Evolutionary conservation across 2,797 vertebrate genomes (phyloP), one percentile per base, ranked within the genome.

Genomic region (Lepidocolaptes lacrymiger): DNA sequence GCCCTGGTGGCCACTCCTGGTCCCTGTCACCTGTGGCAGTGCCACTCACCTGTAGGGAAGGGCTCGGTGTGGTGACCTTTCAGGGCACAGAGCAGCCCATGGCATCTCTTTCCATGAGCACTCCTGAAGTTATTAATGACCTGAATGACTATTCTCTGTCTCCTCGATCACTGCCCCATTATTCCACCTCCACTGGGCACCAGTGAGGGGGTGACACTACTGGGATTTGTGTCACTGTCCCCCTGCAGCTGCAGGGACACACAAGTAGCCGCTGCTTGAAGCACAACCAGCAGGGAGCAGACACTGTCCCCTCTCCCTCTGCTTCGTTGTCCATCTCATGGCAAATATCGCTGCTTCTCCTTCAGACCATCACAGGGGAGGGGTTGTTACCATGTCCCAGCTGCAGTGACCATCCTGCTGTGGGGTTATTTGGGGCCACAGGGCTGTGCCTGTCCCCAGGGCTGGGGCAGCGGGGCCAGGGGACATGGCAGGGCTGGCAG

Each of bases 391-490:
- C 7, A 1, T 2, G 46, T 59, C 67, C 62, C 56, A n/a, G 46
- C 83, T 24, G 83, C 12, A 0, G 20, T 2, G 5, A 56, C 58
- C 2, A 1, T 12, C 37, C 68, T 0, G 0, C 0, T 3, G 32
- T 0, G 1, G 67, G 85, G 85, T 18, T 4, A 0, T 41, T 3
- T 44, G 44, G 44, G 44, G 43, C 10, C 34, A 1, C 1, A 1
- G 82, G 80, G 32, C 68, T 62, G 34, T 78, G 79, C 41, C 59
- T 0, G 1, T 28, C 55, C 82, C 46, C 1, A 28, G 1, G 36
- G 46, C 22, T 48, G 46, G 46, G 23, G 23, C 46, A 48, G 20
- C 3, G 4, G 37, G 59, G 37, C 26, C 58, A 9, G 58, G 72
- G 86, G 90, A 54, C 30, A 0, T 0, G 1, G 66, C 83, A 37